These are phyloP conservation scores for Monopterus albus DNA, from an alignment of 2,113 vertebrate species.

Conservation along the genomic window DNA sequence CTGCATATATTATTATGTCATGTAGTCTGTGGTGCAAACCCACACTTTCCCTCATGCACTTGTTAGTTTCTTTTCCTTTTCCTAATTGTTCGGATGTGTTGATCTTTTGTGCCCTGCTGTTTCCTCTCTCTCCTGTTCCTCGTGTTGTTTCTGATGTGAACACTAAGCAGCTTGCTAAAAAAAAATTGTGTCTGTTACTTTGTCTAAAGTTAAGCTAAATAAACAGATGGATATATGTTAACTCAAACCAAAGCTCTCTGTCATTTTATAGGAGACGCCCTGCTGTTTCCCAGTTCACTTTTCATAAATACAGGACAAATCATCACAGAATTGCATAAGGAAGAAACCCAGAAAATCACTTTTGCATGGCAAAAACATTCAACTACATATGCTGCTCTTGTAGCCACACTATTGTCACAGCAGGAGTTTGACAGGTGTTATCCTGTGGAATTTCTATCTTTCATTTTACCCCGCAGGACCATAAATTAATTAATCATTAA, in stretches of 20 bases:
- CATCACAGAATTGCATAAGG: background rate
- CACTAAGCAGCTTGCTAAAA: constrained; percentile 32
- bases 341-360: background rate
- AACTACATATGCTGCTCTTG: too few species aligned
- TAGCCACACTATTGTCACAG: too few species aligned
- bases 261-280: background rate
- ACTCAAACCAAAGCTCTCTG: constrained; percentile 11
- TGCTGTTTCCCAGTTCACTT: background rate
- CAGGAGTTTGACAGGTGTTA: too few species aligned
- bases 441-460: too few species aligned
- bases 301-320: background rate
- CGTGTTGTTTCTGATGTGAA: constrained; percentile 26
- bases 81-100: constrained; percentile 40
- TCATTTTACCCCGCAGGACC: too few species aligned
- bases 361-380: too few species aligned
- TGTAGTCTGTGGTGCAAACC: too few species aligned
- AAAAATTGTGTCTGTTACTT: constrained; percentile 36
- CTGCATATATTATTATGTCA: too few species aligned
- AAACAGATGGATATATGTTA: constrained; percentile 54
- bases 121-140: constrained; percentile 37
- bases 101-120: constrained; percentile 36
- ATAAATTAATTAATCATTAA: too few species aligned
- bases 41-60: constrained; percentile 21
- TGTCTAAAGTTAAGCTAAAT: constrained; percentile 52
- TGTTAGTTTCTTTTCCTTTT: constrained; percentile 34